phyloP scores from a whole-genome alignment of 2,797 vertebrate genomes.

The Eospalax fontanierii region DNA sequence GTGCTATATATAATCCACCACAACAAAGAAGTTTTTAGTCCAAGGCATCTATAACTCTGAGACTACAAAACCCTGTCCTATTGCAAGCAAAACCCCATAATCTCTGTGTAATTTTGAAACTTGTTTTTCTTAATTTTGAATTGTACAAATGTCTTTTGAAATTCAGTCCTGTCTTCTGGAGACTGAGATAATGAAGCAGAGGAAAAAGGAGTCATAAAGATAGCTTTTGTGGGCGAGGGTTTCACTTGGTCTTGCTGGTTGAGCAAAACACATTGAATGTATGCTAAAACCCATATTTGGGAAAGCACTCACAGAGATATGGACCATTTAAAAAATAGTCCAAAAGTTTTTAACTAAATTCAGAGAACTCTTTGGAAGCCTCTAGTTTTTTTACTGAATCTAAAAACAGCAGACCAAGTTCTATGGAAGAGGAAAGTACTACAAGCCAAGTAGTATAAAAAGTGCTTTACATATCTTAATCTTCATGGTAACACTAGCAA shows the following conservation, averaged over 20 bases:
- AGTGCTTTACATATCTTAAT: conserved; percentile 56
- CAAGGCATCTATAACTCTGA: background rate
- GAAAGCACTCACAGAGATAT: conserved; percentile 59
- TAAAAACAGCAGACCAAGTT: conserved; percentile 49
- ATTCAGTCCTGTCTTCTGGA: conserved; percentile 65
- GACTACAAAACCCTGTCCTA: conserved; percentile 4
- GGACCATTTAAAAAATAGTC: conserved; percentile 23
- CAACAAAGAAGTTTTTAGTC: background rate
- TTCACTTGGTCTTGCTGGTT: conserved; percentile 61
- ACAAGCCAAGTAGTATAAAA: conserved; percentile 7
- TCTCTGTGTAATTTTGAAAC: conserved; percentile 28
- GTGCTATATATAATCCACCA: background rate
- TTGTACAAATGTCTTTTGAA: conserved; percentile 66
- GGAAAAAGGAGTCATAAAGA: conserved; percentile 75
- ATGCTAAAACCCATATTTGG: conserved; percentile 74
- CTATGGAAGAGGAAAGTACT: conserved; percentile 54
- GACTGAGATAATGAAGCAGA: conserved; percentile 74
- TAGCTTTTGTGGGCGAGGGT: conserved; percentile 72
- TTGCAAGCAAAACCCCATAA: conserved; percentile 41
- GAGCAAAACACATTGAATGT: conserved; percentile 69
- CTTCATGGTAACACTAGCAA: conserved; percentile 39
- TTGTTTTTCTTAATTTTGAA: conserved; percentile 28
- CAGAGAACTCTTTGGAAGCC: conserved; percentile 33
- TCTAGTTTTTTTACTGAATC: conserved; percentile 36
- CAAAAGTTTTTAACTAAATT: conserved; percentile 48